Percentiles rank a stretch among this genome's conserved stretches.
phyloP scores from a whole-genome alignment of 2,888 invertebrate genomes.

The Plagiodera versicolora region DNA sequence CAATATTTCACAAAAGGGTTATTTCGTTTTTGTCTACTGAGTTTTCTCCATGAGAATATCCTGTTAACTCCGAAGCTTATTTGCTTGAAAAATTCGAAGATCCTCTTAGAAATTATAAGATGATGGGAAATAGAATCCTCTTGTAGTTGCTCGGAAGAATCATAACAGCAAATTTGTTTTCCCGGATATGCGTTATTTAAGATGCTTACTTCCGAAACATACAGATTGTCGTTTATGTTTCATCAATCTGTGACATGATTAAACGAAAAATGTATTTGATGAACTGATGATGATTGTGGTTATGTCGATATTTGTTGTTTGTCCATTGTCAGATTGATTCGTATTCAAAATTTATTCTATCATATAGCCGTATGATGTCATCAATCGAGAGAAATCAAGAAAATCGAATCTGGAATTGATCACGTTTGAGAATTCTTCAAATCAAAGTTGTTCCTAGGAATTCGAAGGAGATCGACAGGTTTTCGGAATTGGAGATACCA shows the following conservation, averaged over 20 bases:
- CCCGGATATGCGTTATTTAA: not conserved
- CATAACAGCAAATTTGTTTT: not conserved
- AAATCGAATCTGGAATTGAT: too few relatives aligned
- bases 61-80: not conserved
- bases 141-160: not conserved
- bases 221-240: not conserved
- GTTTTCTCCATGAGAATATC: too few relatives aligned
- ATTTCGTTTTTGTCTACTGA: too few relatives aligned
- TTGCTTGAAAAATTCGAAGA: not conserved
- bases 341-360: too few relatives aligned
- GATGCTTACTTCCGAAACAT: not conserved
- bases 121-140: not conserved
- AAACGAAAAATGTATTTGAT: not conserved
- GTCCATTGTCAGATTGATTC: too few relatives aligned
- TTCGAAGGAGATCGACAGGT: too few relatives aligned
- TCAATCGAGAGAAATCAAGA: too few relatives aligned
- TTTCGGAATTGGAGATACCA: too few relatives aligned
- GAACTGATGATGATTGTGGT: not conserved
- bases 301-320: not conserved
- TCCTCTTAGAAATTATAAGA: not conserved
- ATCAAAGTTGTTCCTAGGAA: too few relatives aligned
- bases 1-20: too few relatives aligned
- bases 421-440: too few relatives aligned
- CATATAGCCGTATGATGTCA: too few relatives aligned
- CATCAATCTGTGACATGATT: not conserved